A percentile compares a stretch with the other conserved stretches of the same genome.
Conservation (phyloP, 2,888 invertebrate species). For the Drosophila ezoana region DNA sequence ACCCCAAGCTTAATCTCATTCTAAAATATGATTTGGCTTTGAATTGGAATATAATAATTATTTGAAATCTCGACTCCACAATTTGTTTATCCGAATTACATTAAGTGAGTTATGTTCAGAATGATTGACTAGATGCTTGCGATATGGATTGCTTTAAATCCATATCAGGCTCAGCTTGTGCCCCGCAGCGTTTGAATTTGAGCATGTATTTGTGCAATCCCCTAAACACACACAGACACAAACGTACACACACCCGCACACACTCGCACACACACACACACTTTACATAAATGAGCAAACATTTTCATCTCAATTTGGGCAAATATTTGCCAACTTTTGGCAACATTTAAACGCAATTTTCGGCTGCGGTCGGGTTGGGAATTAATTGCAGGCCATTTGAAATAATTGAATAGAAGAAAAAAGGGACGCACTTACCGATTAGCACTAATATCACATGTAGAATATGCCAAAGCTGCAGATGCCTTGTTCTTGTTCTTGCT, state of each 20-base stretch:
- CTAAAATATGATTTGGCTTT: too few species aligned
- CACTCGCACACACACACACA: background rate
- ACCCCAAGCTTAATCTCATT: too few species aligned
- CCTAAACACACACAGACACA: background rate
- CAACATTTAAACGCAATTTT: slow-evolving; percentile 26
- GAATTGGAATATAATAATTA: background rate
- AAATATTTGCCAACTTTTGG: slow-evolving; percentile 48
- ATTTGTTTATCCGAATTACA: background rate
- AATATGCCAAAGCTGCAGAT: slow-evolving; percentile 81
- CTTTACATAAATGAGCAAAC: slow-evolving; percentile 44
- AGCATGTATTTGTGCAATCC: slow-evolving; percentile 35
- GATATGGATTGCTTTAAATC: background rate
- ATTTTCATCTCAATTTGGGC: slow-evolving; percentile 46
- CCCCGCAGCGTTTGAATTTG: slow-evolving; percentile 29
- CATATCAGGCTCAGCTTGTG: slow-evolving; percentile 6
- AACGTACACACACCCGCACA: background rate
- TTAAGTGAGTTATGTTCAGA: background rate
- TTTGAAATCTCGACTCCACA: background rate
- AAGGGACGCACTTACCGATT: slow-evolving; percentile 81
- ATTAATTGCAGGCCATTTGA: slow-evolving; percentile 55
- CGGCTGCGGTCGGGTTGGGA: background rate
- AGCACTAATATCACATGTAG: slow-evolving; percentile 84
- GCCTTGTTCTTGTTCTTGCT: slow-evolving; percentile 41
- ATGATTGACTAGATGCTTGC: slow-evolving; percentile 2
- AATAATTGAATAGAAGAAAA: slow-evolving; percentile 40